A percentile compares a stretch with the other conserved stretches of the same genome.
Conservation (phyloP, 1,140 invertebrate genomes). For the Colletes gigas region DNA sequence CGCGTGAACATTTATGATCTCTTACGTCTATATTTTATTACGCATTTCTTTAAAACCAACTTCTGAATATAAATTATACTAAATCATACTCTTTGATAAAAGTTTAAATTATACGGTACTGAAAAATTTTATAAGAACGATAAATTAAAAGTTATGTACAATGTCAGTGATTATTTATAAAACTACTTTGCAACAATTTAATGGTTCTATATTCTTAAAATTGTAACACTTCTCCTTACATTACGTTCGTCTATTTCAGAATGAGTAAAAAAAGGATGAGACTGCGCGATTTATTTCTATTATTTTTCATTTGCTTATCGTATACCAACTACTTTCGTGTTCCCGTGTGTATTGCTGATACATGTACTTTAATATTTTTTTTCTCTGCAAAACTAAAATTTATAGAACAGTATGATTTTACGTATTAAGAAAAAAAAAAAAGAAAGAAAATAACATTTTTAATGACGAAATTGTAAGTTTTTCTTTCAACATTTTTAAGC, state of each 20-base stretch:
- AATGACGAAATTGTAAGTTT: neutral
- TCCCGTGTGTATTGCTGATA: constrained; percentile 34
- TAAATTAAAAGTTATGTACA: constrained; percentile 27
- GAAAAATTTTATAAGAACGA: constrained; percentile 5
- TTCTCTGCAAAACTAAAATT: neutral
- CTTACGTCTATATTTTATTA: neutral
- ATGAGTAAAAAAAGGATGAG: constrained; percentile 10
- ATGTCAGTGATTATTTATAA: constrained; percentile 8
- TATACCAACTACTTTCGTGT: constrained; percentile 46
- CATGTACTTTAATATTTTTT: neutral
- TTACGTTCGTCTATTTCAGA: constrained; percentile 15
- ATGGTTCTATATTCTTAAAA: constrained; percentile 17
- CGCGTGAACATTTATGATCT: neutral
- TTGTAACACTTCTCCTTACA: neutral
- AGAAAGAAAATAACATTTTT: neutral
- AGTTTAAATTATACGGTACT: neutral
- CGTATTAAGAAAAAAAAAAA: neutral
- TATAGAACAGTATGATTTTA: neutral
- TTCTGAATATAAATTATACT: constrained; percentile 5
- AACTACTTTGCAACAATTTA: constrained; percentile 26
- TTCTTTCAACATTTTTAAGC: neutral
- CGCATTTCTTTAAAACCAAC: neutral
- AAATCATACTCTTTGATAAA: constrained; percentile 2
- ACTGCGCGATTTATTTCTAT: constrained; percentile 18
- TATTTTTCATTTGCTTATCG: constrained; percentile 31